phyloP scores from a whole-genome alignment of 2,113 vertebrate species.

The Xiphophorus maculatus region DNA sequence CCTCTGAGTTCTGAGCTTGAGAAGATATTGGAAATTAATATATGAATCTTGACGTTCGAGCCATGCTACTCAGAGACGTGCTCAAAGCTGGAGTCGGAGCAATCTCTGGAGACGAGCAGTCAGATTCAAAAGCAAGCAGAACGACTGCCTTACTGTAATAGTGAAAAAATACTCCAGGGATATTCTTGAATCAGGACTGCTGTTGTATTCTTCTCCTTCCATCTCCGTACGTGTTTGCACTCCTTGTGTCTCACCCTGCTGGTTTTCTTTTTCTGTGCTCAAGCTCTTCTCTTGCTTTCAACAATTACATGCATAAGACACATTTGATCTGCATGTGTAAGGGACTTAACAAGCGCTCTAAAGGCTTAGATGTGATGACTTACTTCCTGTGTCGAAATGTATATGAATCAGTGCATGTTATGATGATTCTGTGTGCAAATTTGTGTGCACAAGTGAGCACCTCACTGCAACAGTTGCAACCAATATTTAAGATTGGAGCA shows the following conservation, averaged over 20 bases:
- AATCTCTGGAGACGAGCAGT: constrained; percentile 48
- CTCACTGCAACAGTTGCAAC: constrained; percentile 3
- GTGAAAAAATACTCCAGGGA: constrained; percentile 34
- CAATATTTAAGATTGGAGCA: background rate
- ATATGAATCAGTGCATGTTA: constrained; percentile 19
- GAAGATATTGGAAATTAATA: constrained; percentile 30
- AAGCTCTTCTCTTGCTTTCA: constrained; percentile 9
- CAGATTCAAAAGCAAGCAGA: constrained; percentile 32
- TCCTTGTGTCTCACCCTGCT: constrained; percentile 12
- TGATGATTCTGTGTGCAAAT: constrained; percentile 9
- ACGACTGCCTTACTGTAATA: constrained; percentile 36
- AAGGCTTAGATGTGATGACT: constrained; percentile 10
- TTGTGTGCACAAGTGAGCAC: constrained; percentile 18
- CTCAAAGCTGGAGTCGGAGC: constrained; percentile 8
- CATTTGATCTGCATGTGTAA: constrained; percentile 16
- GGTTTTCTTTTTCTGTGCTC: background rate
- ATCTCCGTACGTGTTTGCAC: constrained; percentile 23
- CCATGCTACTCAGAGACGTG: constrained; percentile 11
- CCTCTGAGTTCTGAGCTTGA: constrained; percentile 17
- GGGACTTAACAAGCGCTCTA: background rate
- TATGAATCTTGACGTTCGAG: constrained; percentile 23
- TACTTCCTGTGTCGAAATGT: constrained; percentile 6
- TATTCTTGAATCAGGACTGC: constrained; percentile 23
- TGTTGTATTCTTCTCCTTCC: constrained; percentile 23
- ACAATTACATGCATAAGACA: constrained; percentile 11